A percentile compares a stretch with the other conserved stretches of the same genome.
Conservation (phyloP, 1,140 invertebrate species). For the Elymnias hypermnestra region DNA sequence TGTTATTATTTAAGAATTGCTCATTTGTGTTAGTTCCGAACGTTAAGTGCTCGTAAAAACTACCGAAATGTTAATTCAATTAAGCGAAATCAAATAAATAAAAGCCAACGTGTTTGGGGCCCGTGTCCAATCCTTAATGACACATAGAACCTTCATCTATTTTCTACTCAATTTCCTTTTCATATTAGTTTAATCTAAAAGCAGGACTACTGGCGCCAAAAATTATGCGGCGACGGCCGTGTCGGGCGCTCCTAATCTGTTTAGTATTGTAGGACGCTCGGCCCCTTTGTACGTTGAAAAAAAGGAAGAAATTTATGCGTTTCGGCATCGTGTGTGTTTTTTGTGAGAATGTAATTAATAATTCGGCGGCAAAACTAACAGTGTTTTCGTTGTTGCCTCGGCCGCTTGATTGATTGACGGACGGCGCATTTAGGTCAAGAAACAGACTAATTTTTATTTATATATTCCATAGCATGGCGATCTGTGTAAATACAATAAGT, state of each 20-base stretch:
- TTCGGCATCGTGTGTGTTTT: conserved; percentile 70
- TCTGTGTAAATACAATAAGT: too few species aligned
- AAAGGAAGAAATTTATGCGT: conserved; percentile 75
- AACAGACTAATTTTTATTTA: conserved; percentile 13
- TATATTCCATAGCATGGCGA: too few species aligned
- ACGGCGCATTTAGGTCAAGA: conserved; percentile 44
- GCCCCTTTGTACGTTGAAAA: conserved; percentile 68
- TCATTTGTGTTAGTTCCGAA: conserved; percentile 60
- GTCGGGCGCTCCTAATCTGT: conserved; percentile 66
- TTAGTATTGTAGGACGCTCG: conserved; percentile 63
- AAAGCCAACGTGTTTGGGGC: conserved; percentile 48
- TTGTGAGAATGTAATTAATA: conserved; percentile 76
- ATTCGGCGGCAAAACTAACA: conserved; percentile 78
- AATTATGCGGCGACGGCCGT: conserved; percentile 71
- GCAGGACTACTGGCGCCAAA: conserved; percentile 75
- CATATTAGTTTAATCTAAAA: conserved; percentile 75
- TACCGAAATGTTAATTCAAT: conserved; percentile 69
- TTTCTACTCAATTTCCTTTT: conserved; percentile 76
- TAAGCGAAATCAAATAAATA: conserved; percentile 70
- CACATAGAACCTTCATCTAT: conserved; percentile 65
- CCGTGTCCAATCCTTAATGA: conserved; percentile 71
- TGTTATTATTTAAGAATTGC: conserved; percentile 60
- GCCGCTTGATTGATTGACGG: conserved; percentile 55
- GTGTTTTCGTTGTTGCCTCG: conserved; percentile 69
- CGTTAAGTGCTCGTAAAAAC: conserved; percentile 68